Base-by-base conservation (phyloP, 2,888 invertebrate genomes). In the Caradrina clavipalpis region DNA sequence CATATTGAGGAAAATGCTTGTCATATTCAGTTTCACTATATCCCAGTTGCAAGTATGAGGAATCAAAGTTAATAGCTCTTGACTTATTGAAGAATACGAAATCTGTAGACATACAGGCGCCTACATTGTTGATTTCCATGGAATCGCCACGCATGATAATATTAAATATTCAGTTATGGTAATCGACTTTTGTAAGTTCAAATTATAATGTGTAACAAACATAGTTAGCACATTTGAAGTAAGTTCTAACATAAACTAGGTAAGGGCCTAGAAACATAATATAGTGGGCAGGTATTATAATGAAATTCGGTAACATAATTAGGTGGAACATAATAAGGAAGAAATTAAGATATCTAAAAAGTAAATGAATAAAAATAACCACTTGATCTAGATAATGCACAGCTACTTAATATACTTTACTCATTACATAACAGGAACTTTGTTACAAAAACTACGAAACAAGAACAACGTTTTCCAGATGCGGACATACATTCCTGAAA, bases 381-480 rank as follows among this genome's bases (percentile, higher is more conserved):
- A 22, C 0, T 22, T 10, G 8, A 1, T 5, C 6, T 17, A 21
- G 3, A 15, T 22, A 58, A 42, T 8, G 7, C 17, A 11, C 1
- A 35, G 3, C 13, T 51, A 19, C 26, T 0, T 50, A 26, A 11
- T 35, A 21, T 11, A 35, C 5, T 21, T 45, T 5, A 54, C 15
- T 22, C 15, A 49, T 47, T 60, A 35, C n/a, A 61, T 49, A 10
- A 53, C 22, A 17, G 1, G 2, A 26, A 3, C 8, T 63, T 10
- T 19, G n/a, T 1, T 45, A 49, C 13, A 50, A 49, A 62, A 45
- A 7, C 5, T 58, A 13, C 19, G n/a, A 58, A 62, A 55, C 1
- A 15, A 57, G 35, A 21, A 7, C 31, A 53, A 75, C 49, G 3
- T 10, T 54, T 53, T 15, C 56, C 73, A 75, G 75, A 78, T 22